Percentiles rank a stretch among this genome's conserved stretches.
These are phyloP conservation scores for Colistium nudipinnis DNA, from an alignment of 2,113 vertebrate genomes.

Conservation along the genomic window DNA sequence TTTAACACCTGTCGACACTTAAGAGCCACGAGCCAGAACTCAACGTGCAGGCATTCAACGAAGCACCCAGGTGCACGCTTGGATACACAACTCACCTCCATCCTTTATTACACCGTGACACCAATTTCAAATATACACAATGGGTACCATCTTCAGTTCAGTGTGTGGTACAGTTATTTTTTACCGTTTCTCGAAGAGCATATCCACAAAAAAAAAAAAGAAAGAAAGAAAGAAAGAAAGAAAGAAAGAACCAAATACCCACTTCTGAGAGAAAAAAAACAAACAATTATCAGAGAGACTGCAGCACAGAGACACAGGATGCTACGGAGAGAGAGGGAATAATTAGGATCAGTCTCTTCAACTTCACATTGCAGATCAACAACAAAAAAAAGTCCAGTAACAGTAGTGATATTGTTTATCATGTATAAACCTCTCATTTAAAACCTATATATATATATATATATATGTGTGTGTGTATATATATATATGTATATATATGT, in stretches of 20 bases:
- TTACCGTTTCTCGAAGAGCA: conserved; percentile 86
- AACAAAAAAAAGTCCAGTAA: conserved; percentile 32
- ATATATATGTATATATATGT: background rate
- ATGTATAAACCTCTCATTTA: conserved; percentile 75
- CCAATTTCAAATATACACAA: conserved; percentile 97
- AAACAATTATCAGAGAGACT: conserved; percentile 86
- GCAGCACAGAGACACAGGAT: conserved; percentile 87
- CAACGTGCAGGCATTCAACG: background rate
- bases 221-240: conserved; percentile 56
- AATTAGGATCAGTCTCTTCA: conserved; percentile 80
- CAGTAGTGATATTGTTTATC: conserved; percentile 66
- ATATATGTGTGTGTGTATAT: conserved; percentile 1
- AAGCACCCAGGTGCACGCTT: conserved; percentile 75
- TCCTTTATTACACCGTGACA: conserved; percentile 96
- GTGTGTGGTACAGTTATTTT: conserved; percentile 95
- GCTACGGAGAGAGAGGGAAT: conserved; percentile 80
- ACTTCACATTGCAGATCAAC: conserved; percentile 77
- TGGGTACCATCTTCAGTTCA: conserved; percentile 88
- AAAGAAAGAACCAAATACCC: conserved; percentile 72
- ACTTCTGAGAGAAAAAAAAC: conserved; percentile 85
- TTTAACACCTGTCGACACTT: conserved; percentile 69
- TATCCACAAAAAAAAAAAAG: conserved; percentile 76
- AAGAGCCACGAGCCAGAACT: conserved; percentile 7
- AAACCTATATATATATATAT: conserved; percentile 81
- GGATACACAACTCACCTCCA: conserved; percentile 92